These are phyloP conservation scores for Alethe castanea DNA, from an alignment of 2,113 vertebrate genomes.

Conservation along the genomic window DNA sequence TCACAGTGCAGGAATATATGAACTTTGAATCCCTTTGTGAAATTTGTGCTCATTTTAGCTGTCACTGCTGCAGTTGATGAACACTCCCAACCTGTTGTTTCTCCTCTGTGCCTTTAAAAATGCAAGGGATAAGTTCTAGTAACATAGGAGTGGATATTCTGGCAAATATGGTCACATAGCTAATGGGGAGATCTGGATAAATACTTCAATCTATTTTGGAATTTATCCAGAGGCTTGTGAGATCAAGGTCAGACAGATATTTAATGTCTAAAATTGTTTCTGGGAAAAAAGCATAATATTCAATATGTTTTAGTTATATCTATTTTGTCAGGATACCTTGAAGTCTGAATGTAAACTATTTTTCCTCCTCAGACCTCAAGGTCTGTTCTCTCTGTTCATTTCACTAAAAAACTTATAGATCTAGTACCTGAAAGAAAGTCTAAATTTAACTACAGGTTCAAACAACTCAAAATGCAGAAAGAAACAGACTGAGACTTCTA, in stretches of 20 bases:
- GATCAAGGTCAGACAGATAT: neutral
- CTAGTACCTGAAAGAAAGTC: neutral
- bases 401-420: neutral
- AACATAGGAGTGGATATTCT: neutral
- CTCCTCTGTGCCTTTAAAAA: neutral
- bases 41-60: slow-evolving; percentile 41
- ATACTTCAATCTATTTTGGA: neutral
- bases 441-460: neutral
- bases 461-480: neutral
- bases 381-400: neutral
- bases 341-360: neutral
- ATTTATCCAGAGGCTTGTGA: neutral
- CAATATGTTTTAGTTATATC: neutral
- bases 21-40: slow-evolving; percentile 56
- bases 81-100: slow-evolving; percentile 35
- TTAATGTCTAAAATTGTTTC: neutral
- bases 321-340: neutral
- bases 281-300: neutral
- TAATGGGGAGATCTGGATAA: neutral
- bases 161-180: neutral
- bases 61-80: slow-evolving; percentile 43
- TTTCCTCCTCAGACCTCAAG: neutral
- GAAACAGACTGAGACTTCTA: neutral
- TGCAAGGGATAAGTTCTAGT: neutral
- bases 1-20: slow-evolving; percentile 27